phyloP scores from a whole-genome alignment of 2,113 vertebrate genomes.

The Syngnathoides biaculeatus region DNA sequence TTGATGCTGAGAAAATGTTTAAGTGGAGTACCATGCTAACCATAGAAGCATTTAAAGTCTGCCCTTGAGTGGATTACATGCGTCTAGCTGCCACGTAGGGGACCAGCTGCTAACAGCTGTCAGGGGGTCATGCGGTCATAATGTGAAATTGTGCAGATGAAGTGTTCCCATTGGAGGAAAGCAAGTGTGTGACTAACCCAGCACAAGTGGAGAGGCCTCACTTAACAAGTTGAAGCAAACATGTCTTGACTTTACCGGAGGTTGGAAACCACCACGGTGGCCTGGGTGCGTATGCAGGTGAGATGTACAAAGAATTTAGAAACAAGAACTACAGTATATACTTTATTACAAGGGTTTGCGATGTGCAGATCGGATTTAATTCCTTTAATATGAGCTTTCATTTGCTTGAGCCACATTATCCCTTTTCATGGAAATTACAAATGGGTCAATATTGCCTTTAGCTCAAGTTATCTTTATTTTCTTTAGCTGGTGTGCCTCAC shows the following conservation, averaged over 20 bases:
- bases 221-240: slow-evolving; percentile 32
- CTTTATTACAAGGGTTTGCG: neutral
- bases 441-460: no score
- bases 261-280: slow-evolving; percentile 15
- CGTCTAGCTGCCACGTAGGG: neutral
- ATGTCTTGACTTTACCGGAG: slow-evolving; percentile 31
- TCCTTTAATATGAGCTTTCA: no score
- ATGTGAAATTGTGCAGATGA: neutral
- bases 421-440: neutral
- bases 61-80: neutral
- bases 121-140: neutral
- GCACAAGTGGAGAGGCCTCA: neutral
- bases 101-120: slow-evolving; percentile 15
- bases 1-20: neutral
- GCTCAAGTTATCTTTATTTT: no score
- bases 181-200: slow-evolving; percentile 17
- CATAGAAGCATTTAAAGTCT: neutral
- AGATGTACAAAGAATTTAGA: neutral
- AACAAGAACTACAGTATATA: neutral
- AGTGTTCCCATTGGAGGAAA: slow-evolving; percentile 24
- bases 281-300: slow-evolving; percentile 16
- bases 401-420: no score
- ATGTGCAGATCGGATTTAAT: no score
- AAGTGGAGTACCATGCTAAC: neutral
- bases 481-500: no score